Evolutionary conservation across 1,140 invertebrate species (phyloP), one percentile per base, ranked within the genome.

Genomic region (Neodiprion lecontei): DNA sequence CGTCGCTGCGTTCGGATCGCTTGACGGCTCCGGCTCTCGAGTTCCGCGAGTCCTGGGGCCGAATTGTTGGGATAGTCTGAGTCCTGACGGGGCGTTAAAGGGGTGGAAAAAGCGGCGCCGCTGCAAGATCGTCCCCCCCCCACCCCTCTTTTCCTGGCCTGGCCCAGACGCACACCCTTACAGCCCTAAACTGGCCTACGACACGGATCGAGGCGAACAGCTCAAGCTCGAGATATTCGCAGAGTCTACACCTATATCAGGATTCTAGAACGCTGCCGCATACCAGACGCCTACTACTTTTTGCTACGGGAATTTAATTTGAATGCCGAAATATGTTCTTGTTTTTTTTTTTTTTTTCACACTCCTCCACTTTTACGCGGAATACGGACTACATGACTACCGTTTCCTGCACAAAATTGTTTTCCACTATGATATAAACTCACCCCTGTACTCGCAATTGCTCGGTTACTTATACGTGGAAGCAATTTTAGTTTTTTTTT

Each of bases 1-100:
- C 11, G 53, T 61, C n/a, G 11, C 53, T 12, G 53, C 53, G 11
- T 17, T 17, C 53, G 53, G n/a, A n/a, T 61, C 53, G 67, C 71
- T 72, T 40, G 40, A 48, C 68, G 71, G 74, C 73, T 61, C 69
- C 74, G 53, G 40, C 48, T 28, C 48, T 68, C 47, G 48, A 69
- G 48, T 75, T 74, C 50, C 50, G 21, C 48, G 66, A 76, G 76
- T 53, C 75, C 72, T 74, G 69, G 76, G 9, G 48, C 50, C 69
- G 72, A 75, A 79, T 74, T 75, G 75, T 75, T 74, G 0, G 67
- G 67, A 69, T 69, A 69, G 67, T 69, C 67, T 69, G 67, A 69
- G 21, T 21, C 21, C 40, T 21, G 5, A 12, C 40, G 61, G 61
- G 10, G 61, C 7, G 12, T 65, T 65, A 14, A 40, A 40, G 28